Base-by-base conservation (phyloP, 2,797 vertebrate genomes). In the Microctenopoma lineatum region DNA sequence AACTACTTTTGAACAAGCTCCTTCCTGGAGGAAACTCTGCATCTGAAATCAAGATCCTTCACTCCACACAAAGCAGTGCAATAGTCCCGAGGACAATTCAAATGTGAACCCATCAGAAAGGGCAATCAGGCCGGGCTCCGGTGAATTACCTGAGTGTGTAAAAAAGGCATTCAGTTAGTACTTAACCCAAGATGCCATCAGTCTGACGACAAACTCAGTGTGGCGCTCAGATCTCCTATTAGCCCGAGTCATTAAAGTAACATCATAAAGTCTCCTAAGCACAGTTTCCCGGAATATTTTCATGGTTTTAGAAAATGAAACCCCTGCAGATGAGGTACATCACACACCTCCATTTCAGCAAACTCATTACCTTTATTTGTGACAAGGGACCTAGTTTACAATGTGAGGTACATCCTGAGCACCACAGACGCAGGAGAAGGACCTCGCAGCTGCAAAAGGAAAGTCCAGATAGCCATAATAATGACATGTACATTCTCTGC, bases 351-450 rank as follows among this genome's bases (percentile, higher is more conserved):
- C 60, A 66, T 53, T 81, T 83, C 63, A 76, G 7, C 83, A 68
- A 84, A 77, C 75, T 70, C 74, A 79, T 81, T 66, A 64, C 44
- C 65, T 80, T 85, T 75, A 75, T 69, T 66, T 66, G 61, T 57
- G 52, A 59, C 5, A 5, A 68, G 74, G 75, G 67, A 78, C 27
- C 39, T 15, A 1, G n/a, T 69, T 76, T 62, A 48, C 53, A 59
- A 55, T 51, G 41, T 25, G 70, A 48, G 47, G 26, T 46, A 41
- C 44, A 27, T 38, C 34, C 63, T 74, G 50, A 67, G 59, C 26
- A 8, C 5, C 27, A 42, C 15, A 3, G 32, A 69, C 41, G 21
- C 3, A 18, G 47, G 3, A 34, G 32, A 34, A 14, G 38, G 66
- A 38, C 12, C 26, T 76, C 25, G 26, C 41, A 55, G 36, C 14